Conservation (phyloP, 1,140 invertebrate species). For the Oryctes rhinoceros region DNA sequence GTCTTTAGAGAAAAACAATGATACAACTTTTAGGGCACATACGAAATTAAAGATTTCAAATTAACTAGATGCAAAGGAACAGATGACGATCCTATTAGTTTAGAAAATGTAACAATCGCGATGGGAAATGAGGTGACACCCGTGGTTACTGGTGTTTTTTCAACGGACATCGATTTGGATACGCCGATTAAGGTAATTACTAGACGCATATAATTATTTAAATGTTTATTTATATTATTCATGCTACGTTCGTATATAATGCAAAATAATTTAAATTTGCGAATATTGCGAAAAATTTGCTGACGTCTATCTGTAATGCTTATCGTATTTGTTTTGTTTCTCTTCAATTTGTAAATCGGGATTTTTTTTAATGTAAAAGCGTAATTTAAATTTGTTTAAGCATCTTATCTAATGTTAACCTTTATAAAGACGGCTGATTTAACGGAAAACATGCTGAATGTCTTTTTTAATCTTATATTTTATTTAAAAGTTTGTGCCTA, state of each 20-base stretch:
- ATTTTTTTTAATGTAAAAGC: too few species aligned
- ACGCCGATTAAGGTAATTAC: conserved; percentile 33
- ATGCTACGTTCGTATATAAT: neutral
- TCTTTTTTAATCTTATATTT: too few species aligned
- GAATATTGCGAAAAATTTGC: neutral
- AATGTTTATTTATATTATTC: neutral
- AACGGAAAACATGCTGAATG: too few species aligned
- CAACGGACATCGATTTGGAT: conserved; percentile 27
- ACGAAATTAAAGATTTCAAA: conserved; percentile 34
- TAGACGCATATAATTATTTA: neutral
- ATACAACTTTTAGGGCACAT: conserved; percentile 18
- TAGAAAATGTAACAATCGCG: conserved; percentile 39
- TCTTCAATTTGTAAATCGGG: too few species aligned
- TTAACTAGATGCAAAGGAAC: conserved; percentile 38
- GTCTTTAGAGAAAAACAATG: neutral
- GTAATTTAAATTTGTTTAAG: too few species aligned
- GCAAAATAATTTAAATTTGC: neutral
- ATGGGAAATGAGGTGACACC: conserved; percentile 16
- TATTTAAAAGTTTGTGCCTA: too few species aligned
- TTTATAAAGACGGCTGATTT: too few species aligned
- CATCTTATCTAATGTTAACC: too few species aligned
- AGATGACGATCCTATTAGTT: conserved; percentile 24
- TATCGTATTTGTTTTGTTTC: too few species aligned
- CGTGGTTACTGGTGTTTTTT: conserved; percentile 27
- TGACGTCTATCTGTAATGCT: too few species aligned